phyloP scores from a whole-genome alignment of 2,113 vertebrate species.

The Enhydra lutris region DNA sequence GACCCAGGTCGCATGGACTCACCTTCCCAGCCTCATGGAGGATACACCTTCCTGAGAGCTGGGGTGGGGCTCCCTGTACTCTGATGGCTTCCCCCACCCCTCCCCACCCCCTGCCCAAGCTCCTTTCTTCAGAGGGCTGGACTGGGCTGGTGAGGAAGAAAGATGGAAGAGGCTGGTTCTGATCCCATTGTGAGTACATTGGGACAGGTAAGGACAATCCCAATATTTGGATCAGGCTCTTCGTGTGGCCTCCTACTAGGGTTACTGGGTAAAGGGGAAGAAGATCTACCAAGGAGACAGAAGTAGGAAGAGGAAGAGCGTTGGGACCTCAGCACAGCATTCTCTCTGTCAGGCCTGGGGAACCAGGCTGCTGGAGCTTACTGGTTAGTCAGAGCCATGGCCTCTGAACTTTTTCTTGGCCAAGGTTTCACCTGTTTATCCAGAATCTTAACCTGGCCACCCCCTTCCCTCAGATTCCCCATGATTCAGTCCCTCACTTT shows the following conservation, averaged over 20 bases:
- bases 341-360: background rate
- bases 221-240: background rate
- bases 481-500: background rate
- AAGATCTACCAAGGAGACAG: background rate
- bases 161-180: background rate
- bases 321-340: background rate
- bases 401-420: background rate
- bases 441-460: background rate
- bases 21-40: background rate
- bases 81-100: background rate
- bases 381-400: background rate
- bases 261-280: background rate
- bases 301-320: background rate
- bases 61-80: background rate
- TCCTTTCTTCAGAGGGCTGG: background rate
- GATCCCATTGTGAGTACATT: background rate
- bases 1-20: background rate
- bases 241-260: background rate
- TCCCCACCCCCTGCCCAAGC: rapidly evolving
- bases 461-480: background rate
- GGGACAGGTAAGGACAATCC: background rate
- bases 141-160: too few species aligned
- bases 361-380: background rate
- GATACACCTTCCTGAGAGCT: background rate
- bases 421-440: background rate